Evolutionary conservation across 2,797 vertebrate genomes (phyloP).

Genomic region (Champsocephalus gunnari): DNA sequence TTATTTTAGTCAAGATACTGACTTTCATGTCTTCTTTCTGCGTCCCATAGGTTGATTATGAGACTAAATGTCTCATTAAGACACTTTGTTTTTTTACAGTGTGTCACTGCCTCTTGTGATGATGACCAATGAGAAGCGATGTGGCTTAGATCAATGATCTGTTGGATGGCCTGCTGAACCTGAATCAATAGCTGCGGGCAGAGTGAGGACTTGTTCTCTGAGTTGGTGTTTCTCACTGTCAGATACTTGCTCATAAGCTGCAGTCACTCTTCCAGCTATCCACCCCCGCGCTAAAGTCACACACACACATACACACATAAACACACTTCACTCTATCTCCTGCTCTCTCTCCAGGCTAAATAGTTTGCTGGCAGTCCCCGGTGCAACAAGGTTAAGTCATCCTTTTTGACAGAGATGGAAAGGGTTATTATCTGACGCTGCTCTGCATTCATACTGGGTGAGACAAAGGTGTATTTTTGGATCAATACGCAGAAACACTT

Average conservation of each 20-base stretch:
- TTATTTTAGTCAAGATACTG: not conserved
- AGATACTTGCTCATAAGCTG: constrained; percentile 71
- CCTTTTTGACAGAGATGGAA: constrained; percentile 79
- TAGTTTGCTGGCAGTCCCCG: constrained; percentile 64
- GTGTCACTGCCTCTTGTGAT: constrained; percentile 63
- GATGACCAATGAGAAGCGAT: constrained; percentile 76
- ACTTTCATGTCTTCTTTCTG: not conserved
- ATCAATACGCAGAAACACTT: constrained; percentile 66
- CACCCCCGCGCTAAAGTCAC: constrained; percentile 41
- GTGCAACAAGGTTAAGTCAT: constrained; percentile 77
- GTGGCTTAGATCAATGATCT: constrained; percentile 79
- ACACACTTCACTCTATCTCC: constrained; percentile 44
- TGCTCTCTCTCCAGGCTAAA: constrained; percentile 65
- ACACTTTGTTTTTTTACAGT: not conserved
- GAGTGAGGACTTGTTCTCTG: constrained; percentile 72
- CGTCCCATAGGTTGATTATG: constrained; percentile 7
- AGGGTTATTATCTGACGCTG: constrained; percentile 75
- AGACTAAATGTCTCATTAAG: constrained; percentile 31
- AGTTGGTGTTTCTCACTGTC: constrained; percentile 74
- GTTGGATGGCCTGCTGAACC: constrained; percentile 78
- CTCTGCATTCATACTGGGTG: constrained; percentile 57
- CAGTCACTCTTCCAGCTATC: constrained; percentile 60
- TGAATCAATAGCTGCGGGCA: constrained; percentile 78
- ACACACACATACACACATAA: constrained; percentile 30
- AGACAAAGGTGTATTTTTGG: constrained; percentile 59